These are phyloP conservation scores for Tenualosa thibaudeaui DNA, from an alignment of 2,797 vertebrate genomes.

Conservation along the genomic window DNA sequence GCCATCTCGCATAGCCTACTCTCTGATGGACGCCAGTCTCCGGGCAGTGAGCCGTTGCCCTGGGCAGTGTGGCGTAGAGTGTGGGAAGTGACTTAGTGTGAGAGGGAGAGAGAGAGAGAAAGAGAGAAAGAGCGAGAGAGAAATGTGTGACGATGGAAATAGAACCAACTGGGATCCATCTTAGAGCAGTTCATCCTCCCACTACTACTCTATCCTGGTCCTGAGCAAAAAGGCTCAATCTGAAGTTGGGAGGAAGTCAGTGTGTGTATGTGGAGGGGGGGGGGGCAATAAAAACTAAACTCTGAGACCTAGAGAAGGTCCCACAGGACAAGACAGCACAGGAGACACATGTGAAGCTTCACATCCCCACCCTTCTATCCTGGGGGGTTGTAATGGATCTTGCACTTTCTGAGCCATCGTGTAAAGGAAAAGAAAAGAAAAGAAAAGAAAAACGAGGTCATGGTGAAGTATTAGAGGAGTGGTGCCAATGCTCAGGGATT, in stretches of 20 bases:
- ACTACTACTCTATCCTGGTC: neutral
- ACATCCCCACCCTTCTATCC: neutral
- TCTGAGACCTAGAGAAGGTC: neutral
- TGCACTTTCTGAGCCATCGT: neutral
- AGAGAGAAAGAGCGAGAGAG: neutral
- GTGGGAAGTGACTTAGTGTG: conserved; percentile 13
- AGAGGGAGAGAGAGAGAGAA: neutral
- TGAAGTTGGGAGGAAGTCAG: neutral
- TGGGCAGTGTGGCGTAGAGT: neutral
- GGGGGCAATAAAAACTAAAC: neutral
- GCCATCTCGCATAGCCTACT: neutral
- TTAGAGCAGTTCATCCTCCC: neutral
- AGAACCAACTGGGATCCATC: neutral
- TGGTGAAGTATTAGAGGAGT: conserved; percentile 2
- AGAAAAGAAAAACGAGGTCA: neutral
- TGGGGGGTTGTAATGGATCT: neutral
- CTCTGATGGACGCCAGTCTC: conserved; percentile 6
- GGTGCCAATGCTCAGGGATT: neutral
- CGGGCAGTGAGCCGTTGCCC: neutral
- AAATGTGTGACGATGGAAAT: conserved; percentile 1
- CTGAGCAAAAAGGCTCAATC: neutral
- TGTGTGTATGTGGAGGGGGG: neutral
- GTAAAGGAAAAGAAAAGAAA: neutral
- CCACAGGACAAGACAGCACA: neutral
- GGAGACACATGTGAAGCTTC: neutral